Conservation (phyloP, 2,888 invertebrate species). For the Melipona bicolor region DNA sequence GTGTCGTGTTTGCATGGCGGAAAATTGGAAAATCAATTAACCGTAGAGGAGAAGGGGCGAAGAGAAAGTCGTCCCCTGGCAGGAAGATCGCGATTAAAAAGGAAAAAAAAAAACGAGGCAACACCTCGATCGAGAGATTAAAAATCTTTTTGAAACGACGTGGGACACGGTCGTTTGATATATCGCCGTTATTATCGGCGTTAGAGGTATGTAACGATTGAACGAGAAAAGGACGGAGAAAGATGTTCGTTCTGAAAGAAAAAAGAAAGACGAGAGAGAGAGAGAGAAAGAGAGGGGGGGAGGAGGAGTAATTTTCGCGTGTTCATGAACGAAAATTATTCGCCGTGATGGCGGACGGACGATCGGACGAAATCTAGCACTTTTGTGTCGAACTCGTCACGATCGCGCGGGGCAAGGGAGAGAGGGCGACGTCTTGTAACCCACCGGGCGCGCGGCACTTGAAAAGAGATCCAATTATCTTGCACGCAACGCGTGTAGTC, state of each 20-base stretch:
- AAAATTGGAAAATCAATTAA: conserved; percentile 44
- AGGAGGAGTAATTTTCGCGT: conserved; percentile 23
- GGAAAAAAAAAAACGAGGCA: neutral
- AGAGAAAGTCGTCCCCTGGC: neutral
- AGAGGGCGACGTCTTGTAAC: conserved; percentile 29
- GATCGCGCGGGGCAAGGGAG: conserved; percentile 19
- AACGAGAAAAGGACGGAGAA: neutral
- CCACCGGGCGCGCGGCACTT: conserved; percentile 31
- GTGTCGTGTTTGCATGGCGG: neutral
- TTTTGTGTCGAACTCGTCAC: conserved; percentile 62
- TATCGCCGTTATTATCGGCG: conserved; percentile 18
- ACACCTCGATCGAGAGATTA: conserved; percentile 7
- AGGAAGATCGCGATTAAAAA: neutral
- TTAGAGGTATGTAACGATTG: conserved; percentile 15
- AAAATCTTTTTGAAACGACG: conserved; percentile 11
- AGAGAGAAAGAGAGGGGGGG: neutral
- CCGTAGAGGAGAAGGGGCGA: neutral
- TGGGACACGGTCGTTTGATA: conserved; percentile 13
- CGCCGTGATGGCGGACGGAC: conserved; percentile 13
- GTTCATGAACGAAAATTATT: conserved; percentile 46
- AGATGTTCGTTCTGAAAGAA: neutral
- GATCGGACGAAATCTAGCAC: conserved; percentile 52
- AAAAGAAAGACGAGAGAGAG: neutral
- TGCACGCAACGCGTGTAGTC: conserved; percentile 68
- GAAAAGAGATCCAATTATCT: conserved; percentile 67